These are phyloP conservation scores for Pristionchus exspectatus DNA, from an alignment of 2,888 invertebrate species.

Conservation along the genomic window DNA sequence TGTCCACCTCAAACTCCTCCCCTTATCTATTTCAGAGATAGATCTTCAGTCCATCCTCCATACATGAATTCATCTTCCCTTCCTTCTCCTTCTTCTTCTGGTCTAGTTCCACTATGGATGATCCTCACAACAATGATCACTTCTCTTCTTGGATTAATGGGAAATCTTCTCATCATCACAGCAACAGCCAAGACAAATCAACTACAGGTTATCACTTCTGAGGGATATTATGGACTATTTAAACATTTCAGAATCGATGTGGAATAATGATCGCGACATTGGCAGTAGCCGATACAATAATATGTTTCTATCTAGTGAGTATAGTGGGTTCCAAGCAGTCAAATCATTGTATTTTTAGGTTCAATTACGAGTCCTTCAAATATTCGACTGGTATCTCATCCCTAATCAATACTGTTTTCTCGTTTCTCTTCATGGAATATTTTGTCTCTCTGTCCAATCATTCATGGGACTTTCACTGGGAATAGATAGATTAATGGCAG, in stretches of 20 bases:
- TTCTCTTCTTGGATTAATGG: constrained; percentile 62
- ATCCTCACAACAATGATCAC: constrained; percentile 61
- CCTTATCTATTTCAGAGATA: constrained; percentile 24
- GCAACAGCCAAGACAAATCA: constrained; percentile 59
- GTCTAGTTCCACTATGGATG: constrained; percentile 64
- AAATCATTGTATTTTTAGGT: constrained; percentile 54
- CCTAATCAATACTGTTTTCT: constrained; percentile 62
- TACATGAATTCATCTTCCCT: neutral
- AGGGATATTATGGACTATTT: neutral
- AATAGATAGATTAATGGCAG: constrained; percentile 64
- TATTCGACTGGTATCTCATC: constrained; percentile 60
- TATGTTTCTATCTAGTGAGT: constrained; percentile 65
- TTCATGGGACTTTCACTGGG: constrained; percentile 65
- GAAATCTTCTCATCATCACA: constrained; percentile 61
- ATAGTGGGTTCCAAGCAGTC: neutral
- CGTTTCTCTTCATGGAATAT: constrained; percentile 63
- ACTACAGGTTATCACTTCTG: constrained; percentile 55
- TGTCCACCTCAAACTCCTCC: constrained; percentile 21
- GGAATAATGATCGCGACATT: constrained; percentile 62
- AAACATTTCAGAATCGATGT: constrained; percentile 56
- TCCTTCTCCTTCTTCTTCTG: neutral
- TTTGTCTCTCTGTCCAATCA: constrained; percentile 65
- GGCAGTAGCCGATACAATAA: constrained; percentile 61
- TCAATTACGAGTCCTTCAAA: constrained; percentile 63
- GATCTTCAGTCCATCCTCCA: neutral